Evolutionary conservation across 1,140 invertebrate genomes (phyloP), one percentile per base, ranked within the genome.

Genomic region (Globodera ellingtonae): DNA sequence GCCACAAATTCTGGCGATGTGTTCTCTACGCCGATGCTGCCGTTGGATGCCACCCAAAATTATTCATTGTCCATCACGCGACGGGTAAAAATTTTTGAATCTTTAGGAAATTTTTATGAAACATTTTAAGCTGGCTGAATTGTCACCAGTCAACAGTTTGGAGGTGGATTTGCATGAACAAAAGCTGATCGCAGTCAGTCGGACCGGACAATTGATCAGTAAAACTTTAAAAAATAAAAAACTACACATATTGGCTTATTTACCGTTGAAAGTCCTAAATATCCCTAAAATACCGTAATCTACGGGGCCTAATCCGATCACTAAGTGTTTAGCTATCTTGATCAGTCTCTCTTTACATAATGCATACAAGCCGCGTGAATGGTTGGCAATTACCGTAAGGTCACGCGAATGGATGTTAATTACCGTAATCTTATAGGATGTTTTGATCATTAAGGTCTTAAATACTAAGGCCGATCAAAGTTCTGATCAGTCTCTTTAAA

Each of bases 21-120:
- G 35, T 85, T 86, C 75, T 71, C 82, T 9, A 86, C 86, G 9
- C 83, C 85, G 35, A 50, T 85, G 18, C 86, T 85, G 70, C 82
- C 82, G 44, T 24, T 75, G 10, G 84, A 86, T 59, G 85, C 84
- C 7, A 72, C 82, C 35, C 56, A 74, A 50, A 69, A 67, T 24
- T 82, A 82, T 70, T 56, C 80, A 0, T 76, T 87, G 13, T 71
- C 77, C 10, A 85, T 85, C 24, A 87, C 85, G 7, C 72, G 84
- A 21, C 75, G 83, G 15, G 47, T 75, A 13, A 7, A 52, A 52
- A 52, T 10, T 52, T 35, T 35, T 35, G 35, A 35, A 35, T 35
- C 35, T 35, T 35, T 2, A 2, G 1, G 35, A 52, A 52, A 7
- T 52, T 52, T 52, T 52, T 52, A 18, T 18, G 24, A 24, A 24